Evolutionary conservation across 2,888 invertebrate genomes (phyloP), one percentile per base, ranked within the genome.

Genomic region (Brachyptera risi): DNA sequence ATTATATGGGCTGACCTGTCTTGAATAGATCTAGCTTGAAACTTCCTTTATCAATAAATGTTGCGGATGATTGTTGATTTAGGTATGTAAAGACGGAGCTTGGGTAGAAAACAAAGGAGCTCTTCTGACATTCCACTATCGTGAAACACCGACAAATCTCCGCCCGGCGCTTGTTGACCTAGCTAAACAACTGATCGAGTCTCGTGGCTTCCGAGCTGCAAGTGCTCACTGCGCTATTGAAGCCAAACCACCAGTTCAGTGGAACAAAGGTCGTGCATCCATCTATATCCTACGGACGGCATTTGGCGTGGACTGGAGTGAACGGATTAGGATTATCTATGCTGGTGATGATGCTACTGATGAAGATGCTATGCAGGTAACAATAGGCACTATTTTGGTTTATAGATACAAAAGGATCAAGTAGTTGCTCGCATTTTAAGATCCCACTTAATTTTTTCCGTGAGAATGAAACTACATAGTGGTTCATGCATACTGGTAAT

Each of bases 21-120:
- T n/a, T n/a, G n/a, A n/a, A n/a, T n/a, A n/a, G n/a, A n/a, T n/a
- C n/a, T n/a, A n/a, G n/a, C n/a, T n/a, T n/a, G n/a, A n/a, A n/a
- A n/a, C n/a, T n/a, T n/a, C n/a, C n/a, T n/a, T n/a, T n/a, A n/a
- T n/a, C n/a, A n/a, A n/a, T n/a, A n/a, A n/a, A n/a, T n/a, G n/a
- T n/a, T n/a, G n/a, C n/a, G n/a, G n/a, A n/a, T n/a, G n/a, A n/a
- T n/a, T n/a, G n/a, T n/a, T n/a, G n/a, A n/a, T 31, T 21, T 24
- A 87, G 87, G 86, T 92, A 2, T 92, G 92, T 73, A 84, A 81
- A 67, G 90, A 92, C 69, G 92, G 93, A 2, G 92, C 92, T 0
- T 93, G 93, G 92, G 92, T 93, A 7, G 93, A 93, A 74, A 92
- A 92, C 76, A 93, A 93, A 73, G 92, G 92, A 0, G 88, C 92